Base-by-base conservation (phyloP, 2,888 invertebrate genomes). In the Acleris sparsana region DNA sequence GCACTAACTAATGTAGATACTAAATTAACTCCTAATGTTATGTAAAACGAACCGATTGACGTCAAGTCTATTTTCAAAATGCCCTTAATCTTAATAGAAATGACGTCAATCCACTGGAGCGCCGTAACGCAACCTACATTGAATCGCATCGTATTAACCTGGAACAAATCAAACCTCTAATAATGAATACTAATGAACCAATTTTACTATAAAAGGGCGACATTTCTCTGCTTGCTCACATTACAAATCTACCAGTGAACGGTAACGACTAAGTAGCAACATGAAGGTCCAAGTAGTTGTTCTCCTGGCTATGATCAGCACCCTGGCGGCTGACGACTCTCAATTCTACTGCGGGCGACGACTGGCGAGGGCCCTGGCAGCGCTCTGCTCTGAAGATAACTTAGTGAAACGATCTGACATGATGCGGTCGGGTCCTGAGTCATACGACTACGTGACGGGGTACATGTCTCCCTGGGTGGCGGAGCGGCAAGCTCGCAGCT, bases 261-360 rank as follows among this genome's bases (percentile, higher is more conserved):
- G 39, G 13, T 39, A 13, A 46, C 17, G n/a, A 46, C 7, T 17
- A 20, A 13, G 16, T 3, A 22, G 16, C 20, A 56, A 46, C 44
- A 56, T 56, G 56, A 46, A 56, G 56, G 25, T 57, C 7, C 61
- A 53, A 52, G 43, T 61, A 5, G 22, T 61, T 17, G 29, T 53
- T 53, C 18, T 61, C 17, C 43, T 61, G 44, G 13, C 51, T 3
- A 16, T 44, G 1, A 17, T 29, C 53, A 46, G 16, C 17, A 7
- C 16, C 18, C 9, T 53, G 53, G 53, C 61, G 1, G 61, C 61
- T 25, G 29, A 46, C 16, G 61, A 61, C 22, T 25, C 52, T 9
- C 52, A 53, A 18, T 25, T 61, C 25, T 61, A 61, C 61, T 61
- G 61, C 18, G 61, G 61, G 16, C 39, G 61, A 18, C 44, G 61